These are phyloP conservation scores for Aegithalos caudatus DNA, from an alignment of 2,113 vertebrate species.

Conservation along the genomic window DNA sequence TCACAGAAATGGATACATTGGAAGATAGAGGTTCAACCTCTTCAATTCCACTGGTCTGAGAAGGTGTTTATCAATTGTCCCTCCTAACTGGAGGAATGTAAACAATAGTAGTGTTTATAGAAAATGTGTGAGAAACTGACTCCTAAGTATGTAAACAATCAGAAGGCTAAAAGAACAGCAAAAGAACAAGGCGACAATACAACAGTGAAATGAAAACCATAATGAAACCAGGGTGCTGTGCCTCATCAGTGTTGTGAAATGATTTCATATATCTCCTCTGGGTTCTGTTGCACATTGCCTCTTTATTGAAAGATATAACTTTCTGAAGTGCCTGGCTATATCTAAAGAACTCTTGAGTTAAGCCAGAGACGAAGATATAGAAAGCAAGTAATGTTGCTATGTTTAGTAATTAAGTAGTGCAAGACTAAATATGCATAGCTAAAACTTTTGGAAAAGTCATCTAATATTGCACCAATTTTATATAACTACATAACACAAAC, in stretches of 20 bases:
- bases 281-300: not conserved
- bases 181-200: no score
- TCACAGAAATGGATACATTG: no score
- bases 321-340: accelerated
- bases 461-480: not conserved
- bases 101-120: no score
- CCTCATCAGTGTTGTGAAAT: not conserved
- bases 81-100: no score
- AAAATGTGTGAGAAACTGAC: no score
- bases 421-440: not conserved
- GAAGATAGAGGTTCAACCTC: no score
- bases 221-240: not conserved
- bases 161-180: no score
- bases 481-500: not conserved
- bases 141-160: no score
- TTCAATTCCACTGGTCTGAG: no score
- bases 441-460: not conserved
- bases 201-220: not conserved
- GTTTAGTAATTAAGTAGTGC: not conserved
- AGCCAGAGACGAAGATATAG: not conserved
- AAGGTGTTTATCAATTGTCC: no score
- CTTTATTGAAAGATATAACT: not conserved
- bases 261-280: not conserved
- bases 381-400: not conserved
- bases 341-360: not conserved